Conservation (phyloP, 2,888 invertebrate species). For the Aspidiotus destructor region DNA sequence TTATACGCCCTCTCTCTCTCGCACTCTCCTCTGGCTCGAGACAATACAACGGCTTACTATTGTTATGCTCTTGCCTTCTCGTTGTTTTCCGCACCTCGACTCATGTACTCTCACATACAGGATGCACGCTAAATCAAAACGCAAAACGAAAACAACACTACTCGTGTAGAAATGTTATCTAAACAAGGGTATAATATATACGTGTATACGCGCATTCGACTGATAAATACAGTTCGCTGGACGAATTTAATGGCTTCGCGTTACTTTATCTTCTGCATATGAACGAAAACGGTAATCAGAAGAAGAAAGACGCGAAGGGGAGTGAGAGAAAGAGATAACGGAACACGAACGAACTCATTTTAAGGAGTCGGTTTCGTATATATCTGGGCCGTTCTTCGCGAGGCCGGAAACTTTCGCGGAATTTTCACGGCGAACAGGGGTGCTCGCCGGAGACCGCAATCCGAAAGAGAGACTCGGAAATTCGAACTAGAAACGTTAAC, state of each 20-base stretch:
- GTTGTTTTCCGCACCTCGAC: too few relatives aligned
- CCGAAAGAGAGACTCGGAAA: slow-evolving; percentile 23
- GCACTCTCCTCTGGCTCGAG: too few relatives aligned
- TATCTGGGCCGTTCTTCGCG: slow-evolving; percentile 25
- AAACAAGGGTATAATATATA: slow-evolving; percentile 3
- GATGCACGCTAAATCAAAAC: background rate
- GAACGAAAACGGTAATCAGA: slow-evolving; percentile 24
- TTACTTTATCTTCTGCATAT: slow-evolving; percentile 24
- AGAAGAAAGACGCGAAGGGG: background rate
- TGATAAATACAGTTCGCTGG: slow-evolving; percentile 32
- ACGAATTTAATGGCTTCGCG: slow-evolving; percentile 28
- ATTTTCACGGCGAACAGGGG: slow-evolving; percentile 22
- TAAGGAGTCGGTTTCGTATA: background rate
- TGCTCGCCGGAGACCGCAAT: slow-evolving; percentile 27
- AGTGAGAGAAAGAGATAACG: slow-evolving; percentile 22
- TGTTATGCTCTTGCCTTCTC: too few relatives aligned
- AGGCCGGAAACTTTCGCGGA: slow-evolving; percentile 28
- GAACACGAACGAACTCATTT: slow-evolving; percentile 23
- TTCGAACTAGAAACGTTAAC: slow-evolving; percentile 16
- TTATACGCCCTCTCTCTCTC: too few relatives aligned
- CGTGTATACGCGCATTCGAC: slow-evolving; percentile 24
- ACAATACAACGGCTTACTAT: too few relatives aligned
- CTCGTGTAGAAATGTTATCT: background rate
- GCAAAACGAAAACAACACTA: background rate
- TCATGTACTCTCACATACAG: background rate